Evolutionary conservation across 2,888 invertebrate species (phyloP).

Genomic region (Eristalis pertinax): DNA sequence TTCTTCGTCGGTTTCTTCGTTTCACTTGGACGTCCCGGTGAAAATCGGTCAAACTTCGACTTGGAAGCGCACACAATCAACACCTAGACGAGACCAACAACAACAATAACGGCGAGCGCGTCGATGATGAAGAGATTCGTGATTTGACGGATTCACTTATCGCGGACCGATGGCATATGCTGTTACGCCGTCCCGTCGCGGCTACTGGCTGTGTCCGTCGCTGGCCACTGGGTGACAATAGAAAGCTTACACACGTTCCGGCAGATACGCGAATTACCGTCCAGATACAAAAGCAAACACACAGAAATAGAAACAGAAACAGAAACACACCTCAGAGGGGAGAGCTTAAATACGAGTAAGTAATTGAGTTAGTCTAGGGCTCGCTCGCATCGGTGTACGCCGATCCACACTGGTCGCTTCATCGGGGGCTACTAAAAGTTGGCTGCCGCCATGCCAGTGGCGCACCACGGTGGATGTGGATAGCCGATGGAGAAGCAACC

Average conservation of each 20-base stretch:
- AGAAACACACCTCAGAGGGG: slow-evolving; percentile 13
- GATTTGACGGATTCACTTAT: slow-evolving; percentile 41
- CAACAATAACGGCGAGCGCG: background rate
- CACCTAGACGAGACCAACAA: slow-evolving; percentile 20
- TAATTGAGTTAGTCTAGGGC: background rate
- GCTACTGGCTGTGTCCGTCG: slow-evolving; percentile 9
- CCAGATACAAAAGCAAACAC: background rate
- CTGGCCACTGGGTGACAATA: slow-evolving; percentile 52
- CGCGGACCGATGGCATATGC: background rate
- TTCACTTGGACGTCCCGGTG: slow-evolving; percentile 20
- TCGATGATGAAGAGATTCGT: slow-evolving; percentile 13
- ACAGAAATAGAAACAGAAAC: background rate
- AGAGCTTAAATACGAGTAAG: background rate
- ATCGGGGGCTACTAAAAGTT: slow-evolving; percentile 60
- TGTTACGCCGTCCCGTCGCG: background rate
- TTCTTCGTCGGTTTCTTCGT: slow-evolving; percentile 21
- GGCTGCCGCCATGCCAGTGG: slow-evolving; percentile 29
- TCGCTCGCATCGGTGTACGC: slow-evolving; percentile 28
- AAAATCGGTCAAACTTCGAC: slow-evolving; percentile 45
- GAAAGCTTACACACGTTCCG: slow-evolving; percentile 55
- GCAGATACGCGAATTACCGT: slow-evolving; percentile 37
- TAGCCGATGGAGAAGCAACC: slow-evolving; percentile 17
- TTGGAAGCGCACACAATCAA: slow-evolving; percentile 39
- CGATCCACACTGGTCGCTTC: slow-evolving; percentile 58
- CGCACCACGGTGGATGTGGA: background rate